Percentiles rank a stretch among this genome's conserved stretches.
phyloP scores from a whole-genome alignment of 1,140 invertebrate genomes.

The Eulimnadia texana region DNA sequence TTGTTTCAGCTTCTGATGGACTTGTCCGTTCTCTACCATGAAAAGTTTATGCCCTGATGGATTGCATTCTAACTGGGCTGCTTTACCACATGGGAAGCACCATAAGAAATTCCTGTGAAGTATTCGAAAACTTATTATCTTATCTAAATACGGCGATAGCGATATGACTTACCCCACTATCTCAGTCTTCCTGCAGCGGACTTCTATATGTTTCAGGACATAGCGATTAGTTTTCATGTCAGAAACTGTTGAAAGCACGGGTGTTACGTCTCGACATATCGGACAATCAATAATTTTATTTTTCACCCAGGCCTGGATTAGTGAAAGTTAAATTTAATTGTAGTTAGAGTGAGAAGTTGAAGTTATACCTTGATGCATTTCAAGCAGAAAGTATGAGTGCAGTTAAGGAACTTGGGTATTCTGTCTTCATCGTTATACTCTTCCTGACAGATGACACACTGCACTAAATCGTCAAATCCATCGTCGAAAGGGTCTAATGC shows the following conservation, averaged over 20 bases:
- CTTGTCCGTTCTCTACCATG: background rate
- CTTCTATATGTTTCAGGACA: background rate
- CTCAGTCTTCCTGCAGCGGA: background rate
- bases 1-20: background rate
- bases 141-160: no score
- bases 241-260: background rate
- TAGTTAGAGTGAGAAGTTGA: background rate
- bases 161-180: background rate
- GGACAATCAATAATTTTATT: background rate
- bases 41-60: background rate
- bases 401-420: background rate
- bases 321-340: background rate
- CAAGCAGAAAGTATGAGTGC: background rate
- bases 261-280: background rate
- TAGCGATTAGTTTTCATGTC: background rate
- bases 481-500: background rate
- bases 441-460: background rate
- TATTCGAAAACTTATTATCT: no score
- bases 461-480: background rate
- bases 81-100: background rate
- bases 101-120: background rate
- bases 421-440: background rate
- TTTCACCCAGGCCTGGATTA: background rate
- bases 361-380: background rate
- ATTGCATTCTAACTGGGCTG: background rate